Evolutionary conservation across 1,140 invertebrate genomes (phyloP).

Genomic region (Drosophila asahinai): DNA sequence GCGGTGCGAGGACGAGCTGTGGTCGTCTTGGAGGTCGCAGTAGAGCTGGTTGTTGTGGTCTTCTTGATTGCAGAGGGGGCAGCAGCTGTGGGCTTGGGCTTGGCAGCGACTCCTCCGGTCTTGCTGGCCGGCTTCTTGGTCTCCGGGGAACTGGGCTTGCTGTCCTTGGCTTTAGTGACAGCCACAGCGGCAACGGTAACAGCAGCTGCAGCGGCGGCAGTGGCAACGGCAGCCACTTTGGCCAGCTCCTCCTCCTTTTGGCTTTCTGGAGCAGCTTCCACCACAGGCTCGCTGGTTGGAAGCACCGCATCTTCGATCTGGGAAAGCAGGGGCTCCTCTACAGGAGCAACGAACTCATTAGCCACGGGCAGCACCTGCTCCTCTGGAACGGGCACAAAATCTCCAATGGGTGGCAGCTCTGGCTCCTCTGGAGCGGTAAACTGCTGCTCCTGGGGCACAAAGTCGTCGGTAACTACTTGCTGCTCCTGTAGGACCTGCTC

Average conservation of each 20-base stretch:
- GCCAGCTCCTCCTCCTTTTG: background rate
- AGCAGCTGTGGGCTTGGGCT: slow-evolving; percentile 36
- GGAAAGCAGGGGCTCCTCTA: background rate
- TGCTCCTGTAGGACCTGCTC: background rate
- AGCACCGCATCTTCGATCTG: slow-evolving; percentile 9
- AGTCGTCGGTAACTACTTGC: background rate
- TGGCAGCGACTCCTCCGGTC: slow-evolving; percentile 23
- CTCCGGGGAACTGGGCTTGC: slow-evolving; percentile 41
- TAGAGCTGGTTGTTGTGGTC: slow-evolving; percentile 19
- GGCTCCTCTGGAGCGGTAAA: background rate
- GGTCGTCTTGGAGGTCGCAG: slow-evolving; percentile 20
- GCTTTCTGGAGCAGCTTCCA: slow-evolving; percentile 1
- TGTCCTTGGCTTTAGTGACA: slow-evolving; percentile 21
- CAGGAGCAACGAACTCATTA: background rate
- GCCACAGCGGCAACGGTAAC: slow-evolving; percentile 25
- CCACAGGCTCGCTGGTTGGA: background rate
- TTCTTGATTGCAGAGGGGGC: slow-evolving; percentile 31
- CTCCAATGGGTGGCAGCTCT: slow-evolving; percentile 6
- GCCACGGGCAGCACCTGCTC: slow-evolving; percentile 1
- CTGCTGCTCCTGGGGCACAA: background rate
- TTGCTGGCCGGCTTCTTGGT: slow-evolving; percentile 56
- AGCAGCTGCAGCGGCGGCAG: slow-evolving; percentile 30
- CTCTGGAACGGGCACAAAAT: slow-evolving; percentile 2
- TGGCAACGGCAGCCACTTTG: slow-evolving; percentile 19
- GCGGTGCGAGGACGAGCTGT: slow-evolving; percentile 72